A percentile compares a stretch with the other conserved stretches of the same genome.
Conservation (phyloP, 2,797 vertebrate genomes). For the Pangasius macronema region DNA sequence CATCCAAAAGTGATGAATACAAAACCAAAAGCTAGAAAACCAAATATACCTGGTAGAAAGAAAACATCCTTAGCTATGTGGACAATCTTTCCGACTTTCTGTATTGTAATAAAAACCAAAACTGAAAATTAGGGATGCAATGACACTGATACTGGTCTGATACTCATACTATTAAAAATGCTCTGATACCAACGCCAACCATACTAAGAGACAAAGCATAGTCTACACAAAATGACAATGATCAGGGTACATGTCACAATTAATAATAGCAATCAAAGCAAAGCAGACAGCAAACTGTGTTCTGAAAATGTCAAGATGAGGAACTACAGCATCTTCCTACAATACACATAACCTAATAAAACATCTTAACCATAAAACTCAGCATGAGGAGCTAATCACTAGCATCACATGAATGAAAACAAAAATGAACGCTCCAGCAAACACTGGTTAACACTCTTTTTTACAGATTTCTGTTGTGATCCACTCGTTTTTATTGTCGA, state of each 20-base stretch:
- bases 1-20: slow-evolving; percentile 97
- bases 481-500: too few species aligned
- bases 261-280: background rate
- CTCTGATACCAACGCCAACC: background rate
- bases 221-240: background rate
- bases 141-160: background rate
- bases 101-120: background rate
- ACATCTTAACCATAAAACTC: background rate
- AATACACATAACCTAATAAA: background rate
- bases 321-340: background rate
- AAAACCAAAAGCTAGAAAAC: slow-evolving; percentile 94
- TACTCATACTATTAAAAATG: background rate
- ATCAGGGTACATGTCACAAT: background rate
- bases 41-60: slow-evolving; percentile 86
- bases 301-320: background rate
- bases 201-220: background rate
- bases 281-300: background rate
- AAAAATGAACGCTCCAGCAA: background rate
- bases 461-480: too few species aligned
- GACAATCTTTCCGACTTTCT: background rate
- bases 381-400: background rate
- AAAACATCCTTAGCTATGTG: background rate
- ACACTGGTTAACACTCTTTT: too few species aligned
- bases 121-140: background rate
- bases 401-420: too few species aligned